Evolutionary conservation across 2,113 vertebrate genomes (phyloP).

Genomic region (Dermatemys mawii): DNA sequence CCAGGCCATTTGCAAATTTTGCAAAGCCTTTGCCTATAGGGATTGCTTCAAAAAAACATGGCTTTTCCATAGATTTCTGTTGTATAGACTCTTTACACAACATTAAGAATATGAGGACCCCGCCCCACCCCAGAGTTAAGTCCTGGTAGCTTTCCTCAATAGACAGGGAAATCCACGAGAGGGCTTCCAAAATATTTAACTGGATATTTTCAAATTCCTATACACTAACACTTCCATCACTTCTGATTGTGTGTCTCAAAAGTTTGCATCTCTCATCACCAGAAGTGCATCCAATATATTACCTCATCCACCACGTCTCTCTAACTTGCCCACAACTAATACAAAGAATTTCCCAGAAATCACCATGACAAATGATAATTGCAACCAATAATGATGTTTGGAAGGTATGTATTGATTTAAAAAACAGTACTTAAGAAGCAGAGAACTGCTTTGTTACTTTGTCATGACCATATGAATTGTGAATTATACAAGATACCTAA

Average conservation of each 20-base stretch:
- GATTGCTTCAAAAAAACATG: neutral
- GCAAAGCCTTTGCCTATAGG: neutral
- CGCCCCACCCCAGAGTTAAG: neutral
- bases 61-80: neutral
- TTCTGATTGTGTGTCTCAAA: neutral
- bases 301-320: neutral
- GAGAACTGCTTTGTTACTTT: neutral
- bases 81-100: neutral
- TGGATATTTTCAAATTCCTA: neutral
- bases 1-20: neutral
- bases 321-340: neutral
- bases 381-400: neutral
- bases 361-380: neutral
- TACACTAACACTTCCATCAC: neutral
- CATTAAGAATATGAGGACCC: neutral
- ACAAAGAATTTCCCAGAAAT: neutral
- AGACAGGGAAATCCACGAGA: neutral
- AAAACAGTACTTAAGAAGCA: neutral
- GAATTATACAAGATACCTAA: neutral
- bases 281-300: neutral
- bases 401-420: neutral
- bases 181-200: neutral
- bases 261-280: neutral
- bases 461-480: neutral
- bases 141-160: neutral